phyloP scores from a whole-genome alignment of 2,797 vertebrate genomes.

The Schizopygopsis pylzovi region DNA sequence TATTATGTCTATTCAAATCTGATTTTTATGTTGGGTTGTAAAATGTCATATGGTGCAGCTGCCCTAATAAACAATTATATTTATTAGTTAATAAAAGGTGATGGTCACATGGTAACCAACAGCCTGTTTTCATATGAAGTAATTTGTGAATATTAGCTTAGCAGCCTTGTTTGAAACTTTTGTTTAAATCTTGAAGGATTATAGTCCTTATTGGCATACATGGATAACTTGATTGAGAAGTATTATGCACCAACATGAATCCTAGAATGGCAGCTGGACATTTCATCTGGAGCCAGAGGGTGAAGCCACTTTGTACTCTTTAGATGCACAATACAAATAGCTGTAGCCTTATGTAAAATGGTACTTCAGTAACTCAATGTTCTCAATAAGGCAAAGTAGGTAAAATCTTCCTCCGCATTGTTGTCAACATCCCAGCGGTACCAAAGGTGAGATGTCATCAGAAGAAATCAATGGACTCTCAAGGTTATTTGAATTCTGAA shows the following conservation, averaged over 20 bases:
- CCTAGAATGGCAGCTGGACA: too few relatives aligned
- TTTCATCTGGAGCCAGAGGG: background rate
- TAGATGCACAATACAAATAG: background rate
- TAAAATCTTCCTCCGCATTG: conserved; percentile 13
- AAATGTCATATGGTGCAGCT: background rate
- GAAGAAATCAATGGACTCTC: conserved; percentile 50
- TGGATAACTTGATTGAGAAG: background rate
- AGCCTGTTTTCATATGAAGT: too few relatives aligned
- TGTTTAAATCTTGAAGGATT: background rate
- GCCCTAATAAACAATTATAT: background rate
- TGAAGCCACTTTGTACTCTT: background rate
- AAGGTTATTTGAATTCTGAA: conserved; percentile 49
- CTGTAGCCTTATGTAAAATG: background rate
- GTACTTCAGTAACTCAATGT: background rate
- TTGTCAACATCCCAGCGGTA: conserved; percentile 22
- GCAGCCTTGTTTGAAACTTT: background rate
- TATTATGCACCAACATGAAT: background rate
- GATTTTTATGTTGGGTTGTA: background rate
- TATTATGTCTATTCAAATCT: background rate
- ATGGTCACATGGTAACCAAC: too few relatives aligned
- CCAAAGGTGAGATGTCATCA: conserved; percentile 39
- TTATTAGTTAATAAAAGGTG: background rate
- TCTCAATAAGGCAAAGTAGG: background rate
- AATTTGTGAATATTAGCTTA: background rate
- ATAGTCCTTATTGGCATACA: background rate